Conservation (phyloP, 2,888 invertebrate genomes). For the Scaptomyza caliginosa region DNA sequence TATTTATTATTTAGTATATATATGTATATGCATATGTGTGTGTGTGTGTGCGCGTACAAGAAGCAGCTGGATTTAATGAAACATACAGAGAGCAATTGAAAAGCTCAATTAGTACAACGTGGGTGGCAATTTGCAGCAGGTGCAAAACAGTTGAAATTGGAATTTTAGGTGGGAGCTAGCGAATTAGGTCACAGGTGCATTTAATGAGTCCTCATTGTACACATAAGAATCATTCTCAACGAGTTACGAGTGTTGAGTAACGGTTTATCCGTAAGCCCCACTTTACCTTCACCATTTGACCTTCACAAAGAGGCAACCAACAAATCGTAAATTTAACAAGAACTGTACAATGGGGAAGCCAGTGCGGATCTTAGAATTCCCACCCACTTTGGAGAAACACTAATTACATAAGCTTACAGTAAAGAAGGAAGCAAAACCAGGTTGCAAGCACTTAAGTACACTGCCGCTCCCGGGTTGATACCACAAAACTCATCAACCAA, state of each 20-base stretch:
- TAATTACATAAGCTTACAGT: background rate
- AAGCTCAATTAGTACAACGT: background rate
- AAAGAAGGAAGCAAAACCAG: background rate
- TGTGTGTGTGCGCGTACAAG: constrained; percentile 2
- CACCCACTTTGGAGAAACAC: background rate
- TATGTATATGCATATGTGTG: background rate
- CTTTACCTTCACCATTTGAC: constrained; percentile 13
- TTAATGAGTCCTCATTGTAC: background rate
- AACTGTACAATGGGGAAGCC: background rate
- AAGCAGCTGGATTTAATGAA: too few relatives aligned
- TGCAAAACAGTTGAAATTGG: background rate
- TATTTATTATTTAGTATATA: too few relatives aligned
- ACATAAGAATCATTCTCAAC: background rate
- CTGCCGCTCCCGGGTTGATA: background rate
- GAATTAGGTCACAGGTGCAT: constrained; percentile 39
- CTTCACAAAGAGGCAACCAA: constrained; percentile 12
- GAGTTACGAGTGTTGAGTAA: background rate
- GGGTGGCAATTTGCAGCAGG: constrained; percentile 18
- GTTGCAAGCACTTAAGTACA: background rate
- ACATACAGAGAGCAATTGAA: background rate
- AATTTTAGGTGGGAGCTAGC: too few relatives aligned
- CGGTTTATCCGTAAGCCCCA: too few relatives aligned
- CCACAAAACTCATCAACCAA: background rate
- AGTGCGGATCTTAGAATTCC: background rate
- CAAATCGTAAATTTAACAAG: background rate